Conservation (phyloP, 2,113 vertebrate genomes). For the Brachyhypopomus occidentalis region DNA sequence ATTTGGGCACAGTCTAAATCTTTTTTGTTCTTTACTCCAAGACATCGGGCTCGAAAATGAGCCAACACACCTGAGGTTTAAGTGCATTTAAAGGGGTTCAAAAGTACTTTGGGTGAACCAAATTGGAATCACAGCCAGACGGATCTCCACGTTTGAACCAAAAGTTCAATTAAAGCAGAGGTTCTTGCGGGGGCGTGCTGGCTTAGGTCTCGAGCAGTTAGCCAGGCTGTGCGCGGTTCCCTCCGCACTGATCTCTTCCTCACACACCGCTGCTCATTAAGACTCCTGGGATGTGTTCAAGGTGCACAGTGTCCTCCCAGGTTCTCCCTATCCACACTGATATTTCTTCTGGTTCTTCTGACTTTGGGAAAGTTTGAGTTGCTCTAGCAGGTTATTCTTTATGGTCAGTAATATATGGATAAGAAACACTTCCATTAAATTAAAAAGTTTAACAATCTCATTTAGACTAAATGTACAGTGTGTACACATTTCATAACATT, state of each 20-base stretch:
- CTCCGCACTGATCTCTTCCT: neutral
- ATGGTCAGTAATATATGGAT: too few species aligned
- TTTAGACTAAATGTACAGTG: too few species aligned
- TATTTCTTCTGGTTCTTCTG: neutral
- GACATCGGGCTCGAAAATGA: too few species aligned
- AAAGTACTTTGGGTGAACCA: neutral
- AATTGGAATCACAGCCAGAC: neutral
- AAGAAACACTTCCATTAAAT: too few species aligned
- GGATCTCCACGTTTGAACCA: constrained; percentile 8
- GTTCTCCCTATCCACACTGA: neutral
- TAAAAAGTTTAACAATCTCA: too few species aligned
- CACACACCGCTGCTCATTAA: neutral
- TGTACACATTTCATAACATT: too few species aligned
- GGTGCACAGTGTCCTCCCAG: constrained; percentile 3
- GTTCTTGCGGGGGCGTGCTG: neutral
- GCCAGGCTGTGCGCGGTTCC: neutral
- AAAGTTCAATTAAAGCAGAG: constrained; percentile 15
- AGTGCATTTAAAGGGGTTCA: too few species aligned
- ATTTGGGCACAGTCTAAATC: too few species aligned
- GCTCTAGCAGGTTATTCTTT: too few species aligned
- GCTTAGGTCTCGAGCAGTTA: neutral
- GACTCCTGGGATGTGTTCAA: neutral
- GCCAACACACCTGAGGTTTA: too few species aligned
- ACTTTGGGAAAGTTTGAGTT: too few species aligned
- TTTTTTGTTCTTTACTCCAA: too few species aligned